Evolutionary conservation across 1,140 invertebrate genomes (phyloP), one percentile per base, ranked within the genome.

Genomic region (Drosophila prosaltans): DNA sequence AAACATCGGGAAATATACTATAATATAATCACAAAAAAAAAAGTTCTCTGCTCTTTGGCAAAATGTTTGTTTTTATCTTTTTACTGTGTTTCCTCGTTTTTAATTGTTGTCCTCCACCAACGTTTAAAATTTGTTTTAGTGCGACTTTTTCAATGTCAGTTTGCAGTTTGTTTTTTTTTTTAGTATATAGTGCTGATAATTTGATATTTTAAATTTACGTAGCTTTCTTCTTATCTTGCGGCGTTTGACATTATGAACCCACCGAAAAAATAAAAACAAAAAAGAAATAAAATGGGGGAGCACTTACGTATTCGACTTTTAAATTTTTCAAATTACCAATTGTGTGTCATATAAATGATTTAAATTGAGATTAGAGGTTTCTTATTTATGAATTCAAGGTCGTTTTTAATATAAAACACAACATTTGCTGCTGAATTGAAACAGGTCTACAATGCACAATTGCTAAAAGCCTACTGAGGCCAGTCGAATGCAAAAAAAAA

Each of bases 401-500:
- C 57, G 16, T 39, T 24, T 59, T 39, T 0, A 59, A 8, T 39
- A 9, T 26, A 41, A 41, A 41, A 62, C 10, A 26, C 21, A 45
- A 36, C 21, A 11, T n/a, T 43, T 41, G 40, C 16, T 16, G 10
- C 24, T 10, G 8, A 10, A 30, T 62, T 7, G n/a, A 40, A 30
- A 58, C 55, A 63, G 45, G 54, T 74, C 76, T 59, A 66, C 69
- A 65, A 69, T 68, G 63, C n/a, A 68, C 78, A 80, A 88, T 88
- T 68, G 84, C 65, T 70, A 32, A 84, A 73, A 72, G 54, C 60
- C 63, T 71, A 88, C 83, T 88, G 74, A 81, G 66, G 6, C 66
- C 59, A 63, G 45, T 59, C 68, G 41, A 64, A 51, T 60, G 69
- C 60, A 61, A 84, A 74, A 7, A 36, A 36, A 74, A 7, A 36